phyloP scores from a whole-genome alignment of 1,140 invertebrate genomes.

The Macrocentrus cingulum region DNA sequence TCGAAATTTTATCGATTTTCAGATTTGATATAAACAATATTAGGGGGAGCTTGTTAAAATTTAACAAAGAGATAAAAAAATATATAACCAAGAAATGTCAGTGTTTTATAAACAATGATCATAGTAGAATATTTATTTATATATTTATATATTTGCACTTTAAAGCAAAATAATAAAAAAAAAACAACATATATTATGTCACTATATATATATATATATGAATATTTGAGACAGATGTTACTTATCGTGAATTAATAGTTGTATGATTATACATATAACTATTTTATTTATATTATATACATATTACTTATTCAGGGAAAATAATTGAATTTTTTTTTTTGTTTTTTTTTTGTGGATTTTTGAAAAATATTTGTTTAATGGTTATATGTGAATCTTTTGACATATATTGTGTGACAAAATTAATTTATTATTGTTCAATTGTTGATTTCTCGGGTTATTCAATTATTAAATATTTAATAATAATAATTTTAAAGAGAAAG shows the following conservation, averaged over 20 bases:
- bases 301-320: slow-evolving; percentile 37
- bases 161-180: slow-evolving; percentile 1
- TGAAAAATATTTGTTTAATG: too few species aligned
- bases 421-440: too few species aligned
- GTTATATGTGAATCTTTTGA: too few species aligned
- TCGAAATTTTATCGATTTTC: slow-evolving; percentile 40
- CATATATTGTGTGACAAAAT: too few species aligned
- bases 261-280: slow-evolving; percentile 34
- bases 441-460: too few species aligned
- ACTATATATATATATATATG: too few species aligned
- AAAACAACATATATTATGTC: slow-evolving; percentile 32
- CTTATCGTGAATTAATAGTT: slow-evolving; percentile 41
- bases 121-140: slow-evolving; percentile 56
- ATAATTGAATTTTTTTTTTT: slow-evolving; percentile 30
- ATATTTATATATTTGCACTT: slow-evolving; percentile 33
- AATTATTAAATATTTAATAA: too few species aligned
- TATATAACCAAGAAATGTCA: slow-evolving; percentile 44
- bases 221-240: slow-evolving; percentile 42
- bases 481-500: too few species aligned
- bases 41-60: slow-evolving; percentile 55
- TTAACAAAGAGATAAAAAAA: slow-evolving; percentile 44
- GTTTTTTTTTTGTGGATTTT: too few species aligned
- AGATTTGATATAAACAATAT: slow-evolving; percentile 41
- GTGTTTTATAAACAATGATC: slow-evolving; percentile 60
- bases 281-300: slow-evolving; percentile 36